Evolutionary conservation across 2,113 vertebrate species (phyloP), one percentile per base, ranked within the genome.

Genomic region (Rhipidura dahli): DNA sequence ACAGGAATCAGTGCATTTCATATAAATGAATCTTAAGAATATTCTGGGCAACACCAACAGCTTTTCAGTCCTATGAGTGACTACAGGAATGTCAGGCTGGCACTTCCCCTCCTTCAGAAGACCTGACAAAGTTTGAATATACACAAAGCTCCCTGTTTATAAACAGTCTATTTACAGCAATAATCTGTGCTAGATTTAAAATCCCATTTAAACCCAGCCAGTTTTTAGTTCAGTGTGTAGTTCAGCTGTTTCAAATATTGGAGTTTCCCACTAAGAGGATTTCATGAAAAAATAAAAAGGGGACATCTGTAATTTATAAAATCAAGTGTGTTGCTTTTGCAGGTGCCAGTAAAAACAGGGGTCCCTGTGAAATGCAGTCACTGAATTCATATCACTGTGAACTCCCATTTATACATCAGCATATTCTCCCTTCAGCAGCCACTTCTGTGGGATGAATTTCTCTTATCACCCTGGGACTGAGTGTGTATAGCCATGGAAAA

Each of bases 121-220:
- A 42, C 30, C 11, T 82, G 61, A 92, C 45, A 72, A 89, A 92
- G 57, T 65, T 87, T 71, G 79, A 91, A 57, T 26, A 47, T 6
- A 79, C 37, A 72, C 44, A 85, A 85, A 70, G 49, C 57, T 61
- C 85, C 65, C 83, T 95, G 89, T 93, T 95, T 90, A 96, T 85
- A 93, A 94, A 83, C 33, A 77, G 72, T 26, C 82, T 84, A 85
- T 91, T 95, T 88, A 50, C 61, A 93, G 76, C 15, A n/a, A n/a
- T n/a, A n/a, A n/a, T n/a, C 60, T 51, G 40, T 30, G 59, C n/a
- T 90, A 50, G 65, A 83, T 95, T 91, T 80, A 94, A 96, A 96
- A 90, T 89, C 81, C 11, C 49, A 56, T 93, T 89, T 87, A 64
- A 90, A 90, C 64, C 56, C 30, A 79, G 50, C 11, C 69, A 92